A percentile compares a stretch with the other conserved stretches of the same genome.
These are phyloP conservation scores for Sialis lutaria DNA, from an alignment of 2,888 invertebrate species.

Conservation along the genomic window DNA sequence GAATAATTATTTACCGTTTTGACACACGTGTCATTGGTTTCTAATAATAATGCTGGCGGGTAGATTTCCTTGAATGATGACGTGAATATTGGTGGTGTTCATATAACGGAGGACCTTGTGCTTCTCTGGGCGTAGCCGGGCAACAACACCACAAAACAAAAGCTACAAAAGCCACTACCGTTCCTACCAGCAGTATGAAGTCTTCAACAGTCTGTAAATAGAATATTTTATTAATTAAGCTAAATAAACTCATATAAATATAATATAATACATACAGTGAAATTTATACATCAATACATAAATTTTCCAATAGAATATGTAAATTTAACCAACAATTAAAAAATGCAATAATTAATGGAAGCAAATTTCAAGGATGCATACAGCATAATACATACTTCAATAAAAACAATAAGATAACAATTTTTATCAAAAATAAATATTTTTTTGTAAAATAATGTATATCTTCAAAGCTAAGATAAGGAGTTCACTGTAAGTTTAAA, in stretches of 20 bases:
- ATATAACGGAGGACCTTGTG: conserved; percentile 18
- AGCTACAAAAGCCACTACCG: conserved; percentile 41
- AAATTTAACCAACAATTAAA: no score
- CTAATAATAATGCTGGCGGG: conserved; percentile 1
- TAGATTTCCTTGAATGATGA: conserved; percentile 13
- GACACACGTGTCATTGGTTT: no score
- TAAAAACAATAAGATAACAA: neutral
- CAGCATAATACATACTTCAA: neutral
- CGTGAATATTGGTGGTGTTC: conserved; percentile 20
- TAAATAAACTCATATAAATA: no score
- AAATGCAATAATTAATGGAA: no score
- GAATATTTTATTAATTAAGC: no score
- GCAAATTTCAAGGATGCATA: no score
- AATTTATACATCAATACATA: no score
- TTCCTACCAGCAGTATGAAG: conserved; percentile 39
- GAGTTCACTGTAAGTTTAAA: no score
- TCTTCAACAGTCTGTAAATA: conserved; percentile 37
- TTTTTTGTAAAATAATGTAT: neutral
- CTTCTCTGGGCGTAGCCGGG: conserved; percentile 26
- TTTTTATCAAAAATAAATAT: neutral
- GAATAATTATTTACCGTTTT: neutral
- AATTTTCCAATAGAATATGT: no score
- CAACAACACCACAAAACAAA: conserved; percentile 47
- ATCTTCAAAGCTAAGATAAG: no score
- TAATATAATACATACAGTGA: no score